These are phyloP conservation scores for Heliconius erato DNA, from an alignment of 2,888 invertebrate genomes.

Conservation along the genomic window DNA sequence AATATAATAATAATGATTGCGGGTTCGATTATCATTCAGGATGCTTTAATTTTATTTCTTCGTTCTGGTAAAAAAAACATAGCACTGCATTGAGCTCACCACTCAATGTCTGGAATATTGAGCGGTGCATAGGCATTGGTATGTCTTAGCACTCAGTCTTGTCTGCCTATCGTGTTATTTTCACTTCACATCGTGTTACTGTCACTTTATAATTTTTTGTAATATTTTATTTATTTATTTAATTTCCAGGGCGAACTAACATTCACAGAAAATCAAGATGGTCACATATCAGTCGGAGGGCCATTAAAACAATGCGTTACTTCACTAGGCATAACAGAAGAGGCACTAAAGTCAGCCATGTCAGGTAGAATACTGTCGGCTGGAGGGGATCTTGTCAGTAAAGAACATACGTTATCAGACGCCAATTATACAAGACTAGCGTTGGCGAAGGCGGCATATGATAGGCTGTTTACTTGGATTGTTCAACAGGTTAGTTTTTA, in stretches of 20 bases:
- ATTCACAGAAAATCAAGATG: constrained; percentile 87
- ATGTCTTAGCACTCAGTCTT: too few relatives aligned
- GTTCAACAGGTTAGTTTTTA: constrained; percentile 87
- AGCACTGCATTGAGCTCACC: not conserved
- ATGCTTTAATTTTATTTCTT: not conserved
- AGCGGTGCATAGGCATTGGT: too few relatives aligned
- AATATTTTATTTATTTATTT: not conserved
- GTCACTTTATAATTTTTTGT: too few relatives aligned
- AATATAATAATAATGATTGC: not conserved
- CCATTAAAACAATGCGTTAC: constrained; percentile 77
- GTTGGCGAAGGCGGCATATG: constrained; percentile 97
- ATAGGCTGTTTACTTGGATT: constrained; percentile 97
- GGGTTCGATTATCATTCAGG: not conserved
- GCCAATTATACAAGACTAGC: constrained; percentile 96
- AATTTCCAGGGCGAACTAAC: constrained; percentile 83
- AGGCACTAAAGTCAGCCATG: constrained; percentile 90
- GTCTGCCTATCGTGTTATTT: too few relatives aligned
- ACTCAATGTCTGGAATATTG: too few relatives aligned
- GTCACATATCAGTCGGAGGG: constrained; percentile 85
- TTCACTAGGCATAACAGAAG: constrained; percentile 86
- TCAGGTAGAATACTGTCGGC: constrained; percentile 96
- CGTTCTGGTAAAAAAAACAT: not conserved
- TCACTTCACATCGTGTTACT: too few relatives aligned
- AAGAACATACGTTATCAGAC: constrained; percentile 93
- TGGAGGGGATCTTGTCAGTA: constrained; percentile 89